phyloP scores from a whole-genome alignment of 2,113 vertebrate genomes.

The Anoura caudifer region DNA sequence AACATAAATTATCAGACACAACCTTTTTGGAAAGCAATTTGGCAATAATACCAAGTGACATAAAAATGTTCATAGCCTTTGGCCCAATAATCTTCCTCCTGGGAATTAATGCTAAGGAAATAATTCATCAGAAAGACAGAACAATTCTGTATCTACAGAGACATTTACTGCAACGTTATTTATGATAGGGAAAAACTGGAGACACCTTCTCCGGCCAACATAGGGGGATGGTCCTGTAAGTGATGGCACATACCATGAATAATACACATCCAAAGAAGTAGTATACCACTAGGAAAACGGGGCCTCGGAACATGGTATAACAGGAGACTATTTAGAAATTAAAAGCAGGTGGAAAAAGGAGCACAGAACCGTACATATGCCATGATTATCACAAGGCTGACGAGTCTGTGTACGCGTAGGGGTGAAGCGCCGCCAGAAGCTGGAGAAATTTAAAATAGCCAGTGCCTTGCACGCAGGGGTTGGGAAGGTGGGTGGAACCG shows the following conservation, averaged over 20 bases:
- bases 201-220: neutral
- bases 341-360: neutral
- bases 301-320: neutral
- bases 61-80: slow-evolving; percentile 66
- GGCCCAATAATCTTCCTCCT: slow-evolving; percentile 60
- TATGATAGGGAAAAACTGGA: slow-evolving; percentile 24
- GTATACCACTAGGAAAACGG: neutral
- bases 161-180: slow-evolving; percentile 54
- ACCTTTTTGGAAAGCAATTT: slow-evolving; percentile 63
- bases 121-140: slow-evolving; percentile 52
- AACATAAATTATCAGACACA: slow-evolving; percentile 48
- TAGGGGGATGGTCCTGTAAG: neutral
- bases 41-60: slow-evolving; percentile 46
- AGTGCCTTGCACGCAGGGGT: neutral
- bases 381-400: neutral
- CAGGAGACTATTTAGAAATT: neutral
- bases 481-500: neutral
- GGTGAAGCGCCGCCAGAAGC: neutral
- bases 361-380: neutral
- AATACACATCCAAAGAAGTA: neutral
- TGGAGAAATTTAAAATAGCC: neutral
- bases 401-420: neutral
- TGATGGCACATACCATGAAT: neutral
- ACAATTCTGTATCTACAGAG: slow-evolving; percentile 39
- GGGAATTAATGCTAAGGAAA: slow-evolving; percentile 62